These are phyloP conservation scores for Erebia aethiops DNA, from an alignment of 2,888 invertebrate species.

Conservation along the genomic window DNA sequence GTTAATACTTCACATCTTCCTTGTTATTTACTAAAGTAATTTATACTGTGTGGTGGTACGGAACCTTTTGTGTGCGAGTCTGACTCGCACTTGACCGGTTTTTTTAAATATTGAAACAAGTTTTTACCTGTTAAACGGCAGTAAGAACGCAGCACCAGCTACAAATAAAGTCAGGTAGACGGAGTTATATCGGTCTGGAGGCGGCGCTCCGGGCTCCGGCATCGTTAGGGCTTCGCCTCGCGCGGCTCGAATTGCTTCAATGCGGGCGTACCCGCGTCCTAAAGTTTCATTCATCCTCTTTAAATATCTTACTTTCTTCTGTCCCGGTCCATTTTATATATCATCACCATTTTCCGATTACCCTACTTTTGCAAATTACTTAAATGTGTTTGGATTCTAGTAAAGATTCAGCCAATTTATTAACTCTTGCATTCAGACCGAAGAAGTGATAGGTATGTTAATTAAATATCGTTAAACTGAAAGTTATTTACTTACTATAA, in stretches of 20 bases:
- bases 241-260: conserved; percentile 81
- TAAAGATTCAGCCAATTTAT: background rate
- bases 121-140: conserved; percentile 94
- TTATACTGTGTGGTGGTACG: no score
- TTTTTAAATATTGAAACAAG: background rate
- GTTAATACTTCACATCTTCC: no score
- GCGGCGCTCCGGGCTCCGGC: conserved; percentile 84
- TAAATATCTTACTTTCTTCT: conserved; percentile 30
- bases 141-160: conserved; percentile 94
- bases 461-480: background rate
- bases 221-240: conserved; percentile 69
- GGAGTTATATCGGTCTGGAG: conserved; percentile 87
- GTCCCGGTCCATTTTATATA: conserved; percentile 24
- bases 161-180: conserved; percentile 90
- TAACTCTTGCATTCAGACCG: background rate
- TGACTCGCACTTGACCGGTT: no score
- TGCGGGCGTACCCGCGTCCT: conserved; percentile 86
- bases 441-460: background rate
- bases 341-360: conserved; percentile 10
- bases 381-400: background rate
- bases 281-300: conserved; percentile 84
- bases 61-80: no score
- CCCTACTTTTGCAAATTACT: background rate
- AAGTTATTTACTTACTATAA: background rate
- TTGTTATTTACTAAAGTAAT: no score